phyloP scores from a whole-genome alignment of 2,113 vertebrate species.

The Bothrops jararaca region DNA sequence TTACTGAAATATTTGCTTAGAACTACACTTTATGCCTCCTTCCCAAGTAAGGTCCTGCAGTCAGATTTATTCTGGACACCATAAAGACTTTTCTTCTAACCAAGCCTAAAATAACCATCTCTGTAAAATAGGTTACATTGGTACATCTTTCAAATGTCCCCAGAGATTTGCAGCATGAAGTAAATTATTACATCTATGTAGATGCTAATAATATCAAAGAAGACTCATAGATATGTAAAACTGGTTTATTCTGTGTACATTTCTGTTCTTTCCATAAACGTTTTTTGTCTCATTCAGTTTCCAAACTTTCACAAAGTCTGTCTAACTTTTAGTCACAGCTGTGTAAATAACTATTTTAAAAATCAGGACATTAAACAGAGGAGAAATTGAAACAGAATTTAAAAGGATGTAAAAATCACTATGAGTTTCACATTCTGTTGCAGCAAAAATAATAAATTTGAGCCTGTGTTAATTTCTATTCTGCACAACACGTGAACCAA shows the following conservation, averaged over 20 bases:
- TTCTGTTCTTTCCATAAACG: conserved; percentile 18
- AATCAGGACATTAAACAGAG: not conserved
- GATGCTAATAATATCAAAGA: conserved; percentile 45
- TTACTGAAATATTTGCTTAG: not conserved
- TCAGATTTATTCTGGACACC: not conserved
- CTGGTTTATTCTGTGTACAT: conserved; percentile 39
- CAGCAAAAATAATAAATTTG: conserved; percentile 6
- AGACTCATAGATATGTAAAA: conserved; percentile 37
- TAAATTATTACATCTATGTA: conserved; percentile 36
- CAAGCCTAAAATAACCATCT: not conserved
- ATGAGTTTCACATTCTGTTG: not conserved
- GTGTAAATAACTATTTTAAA: conserved; percentile 53
- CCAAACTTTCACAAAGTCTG: conserved; percentile 49
- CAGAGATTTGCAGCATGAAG: conserved; percentile 14
- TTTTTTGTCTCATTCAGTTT: conserved; percentile 62
- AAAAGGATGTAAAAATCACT: conserved; percentile 48
- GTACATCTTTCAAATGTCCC: not conserved
- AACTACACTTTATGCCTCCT: not conserved
- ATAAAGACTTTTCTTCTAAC: not conserved
- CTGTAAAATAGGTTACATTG: not conserved
- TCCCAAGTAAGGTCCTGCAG: not conserved
- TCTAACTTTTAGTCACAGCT: conserved; percentile 65
- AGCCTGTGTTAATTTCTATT: not conserved
- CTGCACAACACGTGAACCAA: not conserved
- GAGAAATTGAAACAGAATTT: conserved; percentile 48